Evolutionary conservation across 2,888 invertebrate species (phyloP), one percentile per base, ranked within the genome.

Genomic region (Thymelicus sylvestris): DNA sequence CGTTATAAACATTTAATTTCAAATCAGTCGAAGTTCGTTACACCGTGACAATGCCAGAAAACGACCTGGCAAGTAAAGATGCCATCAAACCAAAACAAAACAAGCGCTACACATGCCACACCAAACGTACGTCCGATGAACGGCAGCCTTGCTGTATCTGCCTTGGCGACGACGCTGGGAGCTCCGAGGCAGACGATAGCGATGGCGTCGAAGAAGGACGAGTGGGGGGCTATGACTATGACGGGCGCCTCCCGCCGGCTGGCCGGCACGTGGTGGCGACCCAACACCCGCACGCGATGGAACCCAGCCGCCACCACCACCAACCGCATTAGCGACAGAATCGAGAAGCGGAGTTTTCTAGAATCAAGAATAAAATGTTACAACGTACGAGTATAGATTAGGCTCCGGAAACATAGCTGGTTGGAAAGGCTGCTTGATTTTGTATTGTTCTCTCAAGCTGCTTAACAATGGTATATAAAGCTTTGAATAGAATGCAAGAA

Each of bases 111-210:
- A 61, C 31, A 67, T 66, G 59, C 69, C 47, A 67, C 63, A 57
- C 64, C 57, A 39, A 72, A 92, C 97, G 88, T 97, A 98, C 98
- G 97, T 96, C 98, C 98, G 89, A 98, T 96, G 82, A 98, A 94
- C 72, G 98, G 98, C 80, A 98, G 95, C 74, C 95, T 93, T 67
- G 96, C 96, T 39, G 97, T 96, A 85, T 97, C 98, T 24, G 96
- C 96, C 87, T 98, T 98, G 74, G 98, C 98, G 78, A 98, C 98
- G 84, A 98, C 97, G 80, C 97, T 97, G 39, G 98, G 97, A 65
- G 97, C 97, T n/a, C 96, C 96, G 77, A 97, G 95, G 83, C 95
- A 95, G 72, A 97, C 96, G 81, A 98, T 97, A 79, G 97, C 95
- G 75, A 98, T 95, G 73, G 97, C 96, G 91, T 99, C 99, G 91